Percentiles rank a stretch among this genome's conserved stretches.
Conservation (phyloP, 2,797 vertebrate genomes). For the Alosa sapidissima region DNA sequence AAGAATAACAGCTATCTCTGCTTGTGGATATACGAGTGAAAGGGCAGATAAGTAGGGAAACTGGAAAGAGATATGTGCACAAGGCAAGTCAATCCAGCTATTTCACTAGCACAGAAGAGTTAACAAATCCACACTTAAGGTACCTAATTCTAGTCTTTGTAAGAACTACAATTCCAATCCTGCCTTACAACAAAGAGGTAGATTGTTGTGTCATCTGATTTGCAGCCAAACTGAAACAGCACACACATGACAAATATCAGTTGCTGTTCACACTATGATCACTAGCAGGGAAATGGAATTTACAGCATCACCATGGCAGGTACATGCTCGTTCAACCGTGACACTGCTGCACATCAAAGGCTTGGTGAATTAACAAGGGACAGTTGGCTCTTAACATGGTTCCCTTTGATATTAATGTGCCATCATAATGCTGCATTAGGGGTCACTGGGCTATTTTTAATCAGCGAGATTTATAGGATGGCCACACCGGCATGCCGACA, state of each 20-base stretch:
- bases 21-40: not conserved
- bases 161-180: not conserved
- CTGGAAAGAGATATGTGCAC: not conserved
- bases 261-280: not conserved
- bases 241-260: not conserved
- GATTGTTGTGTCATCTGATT: not conserved
- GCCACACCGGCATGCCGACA: not conserved
- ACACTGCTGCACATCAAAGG: constrained; percentile 3
- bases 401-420: not conserved
- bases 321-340: not conserved
- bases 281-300: not conserved
- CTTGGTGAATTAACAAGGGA: not conserved
- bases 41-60: not conserved
- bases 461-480: not conserved
- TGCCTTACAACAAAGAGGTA: not conserved
- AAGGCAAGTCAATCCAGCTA: constrained; percentile 9
- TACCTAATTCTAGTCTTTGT: not conserved
- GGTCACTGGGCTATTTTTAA: constrained; percentile 10
- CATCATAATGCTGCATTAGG: not conserved
- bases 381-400: not conserved
- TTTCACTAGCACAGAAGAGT: not conserved
- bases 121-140: not conserved
- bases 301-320: not conserved
- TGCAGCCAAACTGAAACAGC: not conserved
- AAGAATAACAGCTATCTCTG: constrained; percentile 22